Evolutionary conservation across 2,113 vertebrate genomes (phyloP).

Genomic region (Solea solea): DNA sequence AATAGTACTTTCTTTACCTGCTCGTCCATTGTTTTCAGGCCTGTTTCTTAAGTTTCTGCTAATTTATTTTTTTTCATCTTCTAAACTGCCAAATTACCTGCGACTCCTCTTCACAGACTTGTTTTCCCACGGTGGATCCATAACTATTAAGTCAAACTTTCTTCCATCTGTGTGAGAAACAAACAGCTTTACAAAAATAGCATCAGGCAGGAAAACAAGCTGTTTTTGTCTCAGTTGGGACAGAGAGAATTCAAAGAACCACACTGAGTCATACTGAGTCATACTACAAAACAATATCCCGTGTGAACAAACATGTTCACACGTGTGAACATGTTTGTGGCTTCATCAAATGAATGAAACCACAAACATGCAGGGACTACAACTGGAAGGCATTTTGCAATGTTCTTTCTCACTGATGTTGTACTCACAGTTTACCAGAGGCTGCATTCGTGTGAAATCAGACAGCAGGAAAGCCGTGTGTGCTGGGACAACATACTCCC

Average conservation of each 20-base stretch:
- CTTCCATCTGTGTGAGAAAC: conserved; percentile 78
- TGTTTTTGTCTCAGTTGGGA: not conserved
- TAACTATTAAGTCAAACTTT: conserved; percentile 88
- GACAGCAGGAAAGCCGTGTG: conserved; percentile 91
- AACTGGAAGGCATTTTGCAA: not conserved
- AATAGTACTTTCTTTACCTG: too few relatives aligned
- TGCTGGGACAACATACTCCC: conserved; percentile 90
- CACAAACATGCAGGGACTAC: not conserved
- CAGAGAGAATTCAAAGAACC: not conserved
- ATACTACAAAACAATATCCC: too few relatives aligned
- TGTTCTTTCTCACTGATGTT: not conserved
- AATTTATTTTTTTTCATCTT: not conserved
- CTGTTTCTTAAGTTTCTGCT: too few relatives aligned
- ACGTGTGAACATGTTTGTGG: too few relatives aligned
- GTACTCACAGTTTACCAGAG: conserved; percentile 89
- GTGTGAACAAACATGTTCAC: too few relatives aligned
- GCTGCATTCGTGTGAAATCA: conserved; percentile 88
- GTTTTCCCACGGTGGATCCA: conserved; percentile 98
- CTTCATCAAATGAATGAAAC: too few relatives aligned
- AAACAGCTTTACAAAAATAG: conserved; percentile 2
- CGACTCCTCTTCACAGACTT: conserved; percentile 96
- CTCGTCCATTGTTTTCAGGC: too few relatives aligned
- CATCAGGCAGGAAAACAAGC: not conserved
- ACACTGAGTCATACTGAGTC: not conserved
- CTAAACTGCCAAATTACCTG: conserved; percentile 72